A percentile compares a stretch with the other conserved stretches of the same genome.
phyloP scores from a whole-genome alignment of 2,888 invertebrate species.

The Trichopoda pennipes region DNA sequence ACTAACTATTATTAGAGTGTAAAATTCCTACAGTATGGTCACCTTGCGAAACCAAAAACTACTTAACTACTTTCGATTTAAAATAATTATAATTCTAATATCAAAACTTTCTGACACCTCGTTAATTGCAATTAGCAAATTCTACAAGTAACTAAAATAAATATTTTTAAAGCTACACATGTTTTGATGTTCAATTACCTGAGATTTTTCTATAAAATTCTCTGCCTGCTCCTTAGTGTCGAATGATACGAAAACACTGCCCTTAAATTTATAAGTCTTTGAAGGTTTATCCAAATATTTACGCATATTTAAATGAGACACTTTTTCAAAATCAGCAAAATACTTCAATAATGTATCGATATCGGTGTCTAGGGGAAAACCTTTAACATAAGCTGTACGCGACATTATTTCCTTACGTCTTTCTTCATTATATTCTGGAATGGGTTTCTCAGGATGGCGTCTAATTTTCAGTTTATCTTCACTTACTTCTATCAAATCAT shows the following conservation, averaged over 20 bases:
- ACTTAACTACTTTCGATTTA: too few relatives aligned
- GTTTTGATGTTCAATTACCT: constrained; percentile 73
- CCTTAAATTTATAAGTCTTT: constrained; percentile 89
- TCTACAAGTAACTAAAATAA: too few relatives aligned
- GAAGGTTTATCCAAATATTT: constrained; percentile 84
- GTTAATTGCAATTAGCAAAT: too few relatives aligned
- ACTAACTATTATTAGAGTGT: too few relatives aligned
- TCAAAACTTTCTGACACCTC: too few relatives aligned
- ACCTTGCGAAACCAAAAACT: too few relatives aligned
- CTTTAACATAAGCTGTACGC: constrained; percentile 93
- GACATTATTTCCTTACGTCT: constrained; percentile 88
- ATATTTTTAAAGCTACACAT: too few relatives aligned
- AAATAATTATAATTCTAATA: too few relatives aligned
- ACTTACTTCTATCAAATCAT: constrained; percentile 87
- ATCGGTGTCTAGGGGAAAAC: constrained; percentile 86
- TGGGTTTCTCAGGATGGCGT: constrained; percentile 84
- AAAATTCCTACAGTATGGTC: too few relatives aligned
- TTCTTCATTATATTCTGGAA: constrained; percentile 93
- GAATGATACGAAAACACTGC: constrained; percentile 95
- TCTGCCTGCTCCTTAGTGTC: constrained; percentile 90
- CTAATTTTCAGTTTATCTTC: constrained; percentile 84
- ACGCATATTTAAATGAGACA: constrained; percentile 86
- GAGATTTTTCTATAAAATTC: constrained; percentile 87
- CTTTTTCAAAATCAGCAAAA: constrained; percentile 86
- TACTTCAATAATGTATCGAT: constrained; percentile 88